phyloP scores from a whole-genome alignment of 2,888 invertebrate genomes.

The Syritta pipiens region DNA sequence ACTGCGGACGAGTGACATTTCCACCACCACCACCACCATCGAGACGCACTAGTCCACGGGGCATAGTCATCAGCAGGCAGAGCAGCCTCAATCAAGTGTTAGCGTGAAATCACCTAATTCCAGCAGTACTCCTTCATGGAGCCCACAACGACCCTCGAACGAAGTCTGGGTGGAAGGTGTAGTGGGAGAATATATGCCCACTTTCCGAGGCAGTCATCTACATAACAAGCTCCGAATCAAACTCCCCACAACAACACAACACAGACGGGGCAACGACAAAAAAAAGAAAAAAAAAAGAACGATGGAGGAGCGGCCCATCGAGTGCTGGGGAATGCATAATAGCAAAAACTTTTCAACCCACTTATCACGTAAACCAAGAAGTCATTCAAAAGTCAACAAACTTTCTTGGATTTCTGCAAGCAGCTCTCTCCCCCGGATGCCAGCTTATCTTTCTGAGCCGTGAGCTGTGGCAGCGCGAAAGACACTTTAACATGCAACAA shows the following conservation, averaged over 20 bases:
- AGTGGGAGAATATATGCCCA: slow-evolving; percentile 21
- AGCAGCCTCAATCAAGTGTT: slow-evolving; percentile 56
- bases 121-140: slow-evolving; percentile 18
- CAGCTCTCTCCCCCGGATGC: slow-evolving; percentile 70
- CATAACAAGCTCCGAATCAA: slow-evolving; percentile 37
- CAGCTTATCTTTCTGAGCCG: slow-evolving; percentile 58
- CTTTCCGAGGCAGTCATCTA: slow-evolving; percentile 14
- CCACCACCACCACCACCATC: background rate
- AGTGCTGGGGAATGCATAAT: slow-evolving; percentile 64
- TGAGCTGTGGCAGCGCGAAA: slow-evolving; percentile 44
- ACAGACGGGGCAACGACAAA: background rate
- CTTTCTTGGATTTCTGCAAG: slow-evolving; percentile 75
- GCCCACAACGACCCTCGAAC: slow-evolving; percentile 42
- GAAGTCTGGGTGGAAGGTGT: slow-evolving; percentile 52
- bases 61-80: slow-evolving; percentile 13
- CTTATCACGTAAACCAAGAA: slow-evolving; percentile 77
- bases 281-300: background rate
- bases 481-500: slow-evolving; percentile 68
- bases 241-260: slow-evolving; percentile 10
- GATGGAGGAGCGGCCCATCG: slow-evolving; percentile 32
- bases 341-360: slow-evolving; percentile 72
- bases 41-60: slow-evolving; percentile 38
- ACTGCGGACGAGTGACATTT: background rate
- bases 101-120: slow-evolving; percentile 60
- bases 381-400: slow-evolving; percentile 79